Percentiles rank a stretch among this genome's conserved stretches.
These are phyloP conservation scores for Parelbella ahira DNA, from an alignment of 2,888 invertebrate genomes.

Conservation along the genomic window DNA sequence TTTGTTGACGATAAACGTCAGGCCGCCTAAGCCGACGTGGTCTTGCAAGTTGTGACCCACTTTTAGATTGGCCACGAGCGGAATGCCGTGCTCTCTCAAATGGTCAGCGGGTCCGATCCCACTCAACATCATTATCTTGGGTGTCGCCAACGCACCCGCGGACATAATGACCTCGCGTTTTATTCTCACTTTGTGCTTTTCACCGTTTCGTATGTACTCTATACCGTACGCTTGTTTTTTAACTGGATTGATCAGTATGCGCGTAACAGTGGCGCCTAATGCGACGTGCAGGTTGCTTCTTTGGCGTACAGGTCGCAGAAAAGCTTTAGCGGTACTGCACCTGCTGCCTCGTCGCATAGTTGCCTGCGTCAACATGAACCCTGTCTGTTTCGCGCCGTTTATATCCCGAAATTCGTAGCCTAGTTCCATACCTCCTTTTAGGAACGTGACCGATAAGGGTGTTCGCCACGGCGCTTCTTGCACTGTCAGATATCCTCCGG, in stretches of 20 bases:
- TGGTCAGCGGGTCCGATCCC: constrained; percentile 92
- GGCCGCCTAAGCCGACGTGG: constrained; percentile 91
- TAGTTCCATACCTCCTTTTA: constrained; percentile 90
- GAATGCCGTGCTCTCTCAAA: constrained; percentile 85
- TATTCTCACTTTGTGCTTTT: constrained; percentile 84
- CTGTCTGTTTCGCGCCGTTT: constrained; percentile 91
- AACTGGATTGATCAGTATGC: constrained; percentile 84
- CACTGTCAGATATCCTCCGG: constrained; percentile 90
- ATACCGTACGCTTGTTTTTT: constrained; percentile 88
- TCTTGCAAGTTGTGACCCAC: constrained; percentile 93
- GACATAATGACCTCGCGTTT: constrained; percentile 91
- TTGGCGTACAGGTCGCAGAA: constrained; percentile 88
- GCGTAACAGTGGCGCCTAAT: constrained; percentile 86
- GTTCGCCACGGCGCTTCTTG: constrained; percentile 92
- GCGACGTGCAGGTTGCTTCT: constrained; percentile 90
- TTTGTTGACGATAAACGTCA: constrained; percentile 90
- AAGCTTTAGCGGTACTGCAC: constrained; percentile 94
- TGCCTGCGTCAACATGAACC: constrained; percentile 92
- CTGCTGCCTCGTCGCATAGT: constrained; percentile 91
- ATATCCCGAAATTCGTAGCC: constrained; percentile 91
- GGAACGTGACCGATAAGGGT: constrained; percentile 89
- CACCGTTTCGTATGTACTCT: constrained; percentile 85
- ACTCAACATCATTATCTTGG: constrained; percentile 94
- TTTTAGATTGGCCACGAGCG: constrained; percentile 86
- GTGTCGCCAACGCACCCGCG: constrained; percentile 93